Conservation (phyloP, 2,888 invertebrate species). For the Andricus curvator region DNA sequence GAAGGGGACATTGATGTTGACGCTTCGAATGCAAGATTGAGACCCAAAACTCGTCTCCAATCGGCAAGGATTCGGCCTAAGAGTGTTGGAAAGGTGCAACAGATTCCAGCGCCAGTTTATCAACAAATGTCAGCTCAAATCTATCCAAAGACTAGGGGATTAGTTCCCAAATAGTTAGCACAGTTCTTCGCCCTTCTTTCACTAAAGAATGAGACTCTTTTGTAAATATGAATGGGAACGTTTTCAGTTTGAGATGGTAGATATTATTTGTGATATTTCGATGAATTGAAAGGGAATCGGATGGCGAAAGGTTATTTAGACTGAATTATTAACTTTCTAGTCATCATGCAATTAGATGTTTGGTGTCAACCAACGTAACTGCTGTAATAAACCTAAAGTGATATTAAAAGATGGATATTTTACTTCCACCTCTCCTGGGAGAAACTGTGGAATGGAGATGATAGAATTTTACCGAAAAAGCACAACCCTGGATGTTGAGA, state of each 20-base stretch:
- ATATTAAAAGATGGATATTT: constrained; percentile 5
- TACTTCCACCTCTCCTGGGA: background rate
- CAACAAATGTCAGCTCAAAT: constrained; percentile 74
- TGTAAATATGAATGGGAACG: constrained; percentile 54
- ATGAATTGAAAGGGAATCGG: constrained; percentile 45
- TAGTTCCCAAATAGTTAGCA: constrained; percentile 72
- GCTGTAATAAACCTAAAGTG: constrained; percentile 58
- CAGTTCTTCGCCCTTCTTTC: constrained; percentile 33
- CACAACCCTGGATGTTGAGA: no score
- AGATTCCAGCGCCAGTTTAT: constrained; percentile 72
- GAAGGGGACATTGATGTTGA: constrained; percentile 77
- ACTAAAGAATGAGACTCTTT: constrained; percentile 36
- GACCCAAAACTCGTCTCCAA: constrained; percentile 68
- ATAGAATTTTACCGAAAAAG: no score
- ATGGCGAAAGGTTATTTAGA: constrained; percentile 54
- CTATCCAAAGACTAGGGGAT: constrained; percentile 75
- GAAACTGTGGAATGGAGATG: background rate
- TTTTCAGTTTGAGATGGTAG: constrained; percentile 45
- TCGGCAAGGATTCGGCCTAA: constrained; percentile 71
- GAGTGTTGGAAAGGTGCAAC: constrained; percentile 73
- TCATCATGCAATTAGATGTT: constrained; percentile 67
- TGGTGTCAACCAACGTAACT: constrained; percentile 62
- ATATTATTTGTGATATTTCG: constrained; percentile 59
- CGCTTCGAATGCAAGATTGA: constrained; percentile 70
- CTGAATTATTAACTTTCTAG: constrained; percentile 68